Conservation (phyloP, 2,113 vertebrate genomes). For the Raja brachyura region DNA sequence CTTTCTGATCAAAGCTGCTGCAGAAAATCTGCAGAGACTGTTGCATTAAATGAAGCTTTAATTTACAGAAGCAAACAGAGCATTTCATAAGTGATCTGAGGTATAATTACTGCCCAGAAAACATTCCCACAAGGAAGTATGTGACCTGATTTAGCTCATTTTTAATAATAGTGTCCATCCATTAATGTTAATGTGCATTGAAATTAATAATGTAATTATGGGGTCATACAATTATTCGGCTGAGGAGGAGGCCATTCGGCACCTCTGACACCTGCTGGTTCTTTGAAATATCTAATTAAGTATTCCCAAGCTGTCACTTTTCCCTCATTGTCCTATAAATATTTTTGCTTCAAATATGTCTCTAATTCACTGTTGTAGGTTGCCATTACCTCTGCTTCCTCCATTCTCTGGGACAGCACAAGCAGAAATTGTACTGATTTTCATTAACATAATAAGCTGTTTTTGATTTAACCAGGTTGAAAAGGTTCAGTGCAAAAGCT, state of each 20-base stretch:
- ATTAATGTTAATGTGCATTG: background rate
- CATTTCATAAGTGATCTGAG: background rate
- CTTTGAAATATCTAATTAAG: background rate
- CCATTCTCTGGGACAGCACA: background rate
- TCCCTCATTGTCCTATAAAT: background rate
- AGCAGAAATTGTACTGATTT: background rate
- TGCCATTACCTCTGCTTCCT: background rate
- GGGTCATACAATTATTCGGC: background rate
- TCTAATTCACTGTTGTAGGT: background rate
- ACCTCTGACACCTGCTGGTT: background rate
- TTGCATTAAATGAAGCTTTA: background rate
- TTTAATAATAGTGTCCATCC: background rate
- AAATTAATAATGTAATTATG: background rate
- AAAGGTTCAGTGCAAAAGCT: background rate
- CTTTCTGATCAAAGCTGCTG: background rate
- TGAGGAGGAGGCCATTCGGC: background rate
- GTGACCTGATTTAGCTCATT: background rate
- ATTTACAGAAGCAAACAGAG: background rate
- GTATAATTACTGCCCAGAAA: background rate
- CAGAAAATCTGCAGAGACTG: background rate
- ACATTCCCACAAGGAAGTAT: background rate
- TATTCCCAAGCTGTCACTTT: background rate
- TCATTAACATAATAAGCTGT: background rate
- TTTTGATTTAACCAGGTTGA: background rate
- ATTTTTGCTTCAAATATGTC: background rate